Conservation (phyloP, 2,888 invertebrate genomes). For the Taphrorychus bicolor region DNA sequence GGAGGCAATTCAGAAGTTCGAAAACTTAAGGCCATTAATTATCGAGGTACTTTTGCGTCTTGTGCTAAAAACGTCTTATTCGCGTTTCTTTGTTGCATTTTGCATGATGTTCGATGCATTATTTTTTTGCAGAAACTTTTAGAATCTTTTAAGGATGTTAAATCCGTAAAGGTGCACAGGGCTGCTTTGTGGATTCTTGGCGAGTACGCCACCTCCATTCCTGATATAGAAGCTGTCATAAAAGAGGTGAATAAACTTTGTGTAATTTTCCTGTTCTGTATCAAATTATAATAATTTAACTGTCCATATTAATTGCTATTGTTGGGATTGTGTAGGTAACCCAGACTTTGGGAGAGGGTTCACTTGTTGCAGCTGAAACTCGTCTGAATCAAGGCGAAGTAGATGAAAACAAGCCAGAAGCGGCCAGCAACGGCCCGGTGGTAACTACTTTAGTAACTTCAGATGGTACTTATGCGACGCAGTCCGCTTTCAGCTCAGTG, state of each 20-base stretch:
- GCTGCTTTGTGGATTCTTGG: constrained; percentile 97
- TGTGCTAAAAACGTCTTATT: no score
- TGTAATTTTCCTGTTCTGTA: no score
- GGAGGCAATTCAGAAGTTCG: constrained; percentile 95
- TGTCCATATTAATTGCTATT: no score
- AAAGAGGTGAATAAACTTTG: constrained; percentile 64
- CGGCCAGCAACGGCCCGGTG: constrained; percentile 44
- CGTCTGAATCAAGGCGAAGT: constrained; percentile 77
- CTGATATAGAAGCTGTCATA: constrained; percentile 82
- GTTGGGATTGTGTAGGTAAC: constrained; percentile 12
- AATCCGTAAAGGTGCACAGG: constrained; percentile 90
- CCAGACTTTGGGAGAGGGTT: constrained; percentile 74
- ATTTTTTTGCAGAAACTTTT: constrained; percentile 65
- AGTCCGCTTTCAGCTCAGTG: constrained; percentile 92
- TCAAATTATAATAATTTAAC: no score
- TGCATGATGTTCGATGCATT: background rate
- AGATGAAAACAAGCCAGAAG: constrained; percentile 59
- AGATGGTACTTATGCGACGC: constrained; percentile 98
- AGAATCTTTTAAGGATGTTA: constrained; percentile 85
- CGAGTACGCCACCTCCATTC: constrained; percentile 85
- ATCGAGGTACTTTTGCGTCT: constrained; percentile 77
- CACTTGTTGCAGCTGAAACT: constrained; percentile 70
- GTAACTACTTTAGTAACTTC: constrained; percentile 84
- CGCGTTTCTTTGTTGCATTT: background rate
- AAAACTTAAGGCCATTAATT: constrained; percentile 79